Base-by-base conservation (phyloP, 2,888 invertebrate genomes). In the Cryptocheilus praepositus region DNA sequence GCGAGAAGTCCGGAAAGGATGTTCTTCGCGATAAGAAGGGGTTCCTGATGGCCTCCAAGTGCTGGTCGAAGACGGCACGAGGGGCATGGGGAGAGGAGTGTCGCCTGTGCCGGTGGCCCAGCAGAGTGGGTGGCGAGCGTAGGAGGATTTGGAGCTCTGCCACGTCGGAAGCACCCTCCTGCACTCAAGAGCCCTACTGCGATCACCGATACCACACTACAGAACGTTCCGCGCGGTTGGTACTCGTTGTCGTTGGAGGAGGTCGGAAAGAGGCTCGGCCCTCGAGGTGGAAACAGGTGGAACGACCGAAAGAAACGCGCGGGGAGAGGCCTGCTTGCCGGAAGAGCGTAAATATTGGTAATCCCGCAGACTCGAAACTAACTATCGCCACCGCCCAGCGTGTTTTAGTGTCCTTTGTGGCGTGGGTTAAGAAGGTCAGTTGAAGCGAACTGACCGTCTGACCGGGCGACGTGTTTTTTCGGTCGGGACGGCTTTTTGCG, bases 121-220 rank as follows among this genome's bases (percentile, higher is more conserved):
- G 73, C 65, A 49, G 71, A 72, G 76, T 74, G 71, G 76, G 67
- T 18, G 44, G 61, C 16, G 44, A 63, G 66, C 76, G 82, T 73
- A 76, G 82, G 76, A 79, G 80, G 84, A 85, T 87, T 88, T 88
- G 88, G 88, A 88, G 85, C 82, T 83, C 81, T 87, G 88, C 88
- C 88, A 87, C 83, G 82, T 83, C 76, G 77, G 81, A 84, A 87
- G 86, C 81, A 85, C 84, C 81, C 86, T 86, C 80, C 76, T 84
- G 77, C 13, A 36, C 83, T 86, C 82, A 81, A 88, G 88, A 80
- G 86, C 86, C 82, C 88, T 88, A 87, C 87, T 84, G 74, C 84
- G 86, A 88, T 88, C 88, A 86, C 86, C 86, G 88, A 88, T 88
- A 87, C 85, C 81, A 85, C 85, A 84, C 85, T 86, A 84, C 80